phyloP scores from a whole-genome alignment of 2,113 vertebrate genomes.

The Cyanoliseus patagonus region DNA sequence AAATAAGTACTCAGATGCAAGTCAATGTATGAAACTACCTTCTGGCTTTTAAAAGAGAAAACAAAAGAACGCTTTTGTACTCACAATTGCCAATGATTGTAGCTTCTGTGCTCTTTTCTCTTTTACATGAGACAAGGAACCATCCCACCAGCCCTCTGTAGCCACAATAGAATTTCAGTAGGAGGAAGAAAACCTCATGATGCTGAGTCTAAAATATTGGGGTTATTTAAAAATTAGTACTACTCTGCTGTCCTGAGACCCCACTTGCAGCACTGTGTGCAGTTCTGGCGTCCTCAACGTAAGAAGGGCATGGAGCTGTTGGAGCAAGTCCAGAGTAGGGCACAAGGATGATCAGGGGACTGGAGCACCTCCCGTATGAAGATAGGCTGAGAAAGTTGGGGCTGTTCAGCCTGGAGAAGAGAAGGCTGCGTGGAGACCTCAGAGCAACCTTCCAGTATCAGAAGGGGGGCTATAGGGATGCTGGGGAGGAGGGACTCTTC shows the following conservation, averaged over 20 bases:
- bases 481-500: too few relatives aligned
- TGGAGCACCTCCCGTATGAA: neutral
- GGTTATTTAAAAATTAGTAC: neutral
- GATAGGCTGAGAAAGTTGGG: neutral
- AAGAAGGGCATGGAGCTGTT: neutral
- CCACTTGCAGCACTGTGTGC: neutral
- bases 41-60: conserved; percentile 1
- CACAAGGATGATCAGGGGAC: neutral
- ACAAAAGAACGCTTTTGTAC: neutral
- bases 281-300: neutral
- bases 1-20: neutral
- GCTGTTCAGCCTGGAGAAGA: too few relatives aligned
- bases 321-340: neutral
- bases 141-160: neutral
- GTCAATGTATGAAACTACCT: neutral
- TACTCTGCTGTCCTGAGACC: neutral
- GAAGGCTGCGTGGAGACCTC: too few relatives aligned
- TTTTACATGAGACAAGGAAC: neutral
- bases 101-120: neutral
- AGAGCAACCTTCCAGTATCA: too few relatives aligned
- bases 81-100: neutral
- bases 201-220: neutral
- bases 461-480: too few relatives aligned
- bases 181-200: neutral
- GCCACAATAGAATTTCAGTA: conserved; percentile 6